Base-by-base conservation (phyloP, 2,888 invertebrate genomes). In the Agrochola lota region DNA sequence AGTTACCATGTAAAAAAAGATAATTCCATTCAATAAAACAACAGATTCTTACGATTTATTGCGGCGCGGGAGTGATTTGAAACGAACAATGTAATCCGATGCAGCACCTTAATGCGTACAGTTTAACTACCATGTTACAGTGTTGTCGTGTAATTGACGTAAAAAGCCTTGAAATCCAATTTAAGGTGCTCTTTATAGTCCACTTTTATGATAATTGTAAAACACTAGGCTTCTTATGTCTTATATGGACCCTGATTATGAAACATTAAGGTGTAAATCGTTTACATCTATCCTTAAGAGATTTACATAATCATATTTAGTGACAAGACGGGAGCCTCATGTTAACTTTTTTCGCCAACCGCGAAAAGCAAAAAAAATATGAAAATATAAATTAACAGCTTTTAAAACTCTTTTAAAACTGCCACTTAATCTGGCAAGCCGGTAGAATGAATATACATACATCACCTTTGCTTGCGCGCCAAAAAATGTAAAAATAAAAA, bases 31-130 rank as follows among this genome's bases (percentile, higher is more conserved):
- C 87, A 89, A 90, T 90, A 87, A 87, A 91, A 87, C 77, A 82
- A 85, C 83, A 83, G 89, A 91, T 91, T 91, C 91, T 68, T 80
- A 84, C 77, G 85, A 90, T 88, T 88, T 90, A 91, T 85, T 66
- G 84, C 72, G 63, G 77, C 71, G 75, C 79, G 71, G 78, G 69
- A 66, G 74, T 78, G 71, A 77, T 79, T 83, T 77, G 70, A 73
- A 75, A 78, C 69, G 74, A 59, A 87, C 89, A 87, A 89, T 85
- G 88, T 89, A 73, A 82, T 71, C 75, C 68, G 74, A 81, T 78
- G 78, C 72, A 66, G 78, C 72, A 66, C 78, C 76, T 80, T 82
- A 84, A 78, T 79, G 67, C 88, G 80, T 79, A 85, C 88, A 87
- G 87, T 90, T 91, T 82, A 82, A 80, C 77, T 70, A 74, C 71